These are phyloP conservation scores for Holocentrus rufus DNA, from an alignment of 2,797 vertebrate species.

Conservation along the genomic window DNA sequence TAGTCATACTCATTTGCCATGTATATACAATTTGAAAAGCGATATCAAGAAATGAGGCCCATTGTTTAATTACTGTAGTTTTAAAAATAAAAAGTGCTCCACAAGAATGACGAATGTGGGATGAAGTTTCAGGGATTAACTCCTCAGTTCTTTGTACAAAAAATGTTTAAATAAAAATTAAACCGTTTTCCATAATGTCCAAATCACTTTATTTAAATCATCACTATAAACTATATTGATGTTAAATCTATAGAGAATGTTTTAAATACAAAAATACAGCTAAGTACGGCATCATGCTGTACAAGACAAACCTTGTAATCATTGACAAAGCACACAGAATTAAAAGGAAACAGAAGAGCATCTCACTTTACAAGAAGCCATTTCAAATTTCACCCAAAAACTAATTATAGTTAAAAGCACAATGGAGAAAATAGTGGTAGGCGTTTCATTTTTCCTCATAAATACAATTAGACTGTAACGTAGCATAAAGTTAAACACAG, in stretches of 20 bases:
- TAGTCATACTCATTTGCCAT: neutral
- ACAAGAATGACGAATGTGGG: no score
- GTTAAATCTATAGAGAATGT: conserved; percentile 75
- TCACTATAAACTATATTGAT: conserved; percentile 75
- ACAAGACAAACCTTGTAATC: conserved; percentile 31
- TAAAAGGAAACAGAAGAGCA: conserved; percentile 25
- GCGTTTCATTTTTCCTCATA: conserved; percentile 31
- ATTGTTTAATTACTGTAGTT: conserved; percentile 9
- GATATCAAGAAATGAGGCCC: neutral
- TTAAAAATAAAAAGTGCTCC: conserved; percentile 3
- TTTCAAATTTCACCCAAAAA: conserved; percentile 14
- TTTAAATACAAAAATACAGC: conserved; percentile 89
- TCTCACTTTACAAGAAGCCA: neutral
- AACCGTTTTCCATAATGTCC: conserved; percentile 41
- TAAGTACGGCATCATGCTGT: conserved; percentile 48
- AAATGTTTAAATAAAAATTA: conserved; percentile 48
- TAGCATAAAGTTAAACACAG: conserved; percentile 41
- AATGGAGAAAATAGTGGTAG: conserved; percentile 34
- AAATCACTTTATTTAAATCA: conserved; percentile 75
- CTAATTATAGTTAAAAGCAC: conserved; percentile 24
- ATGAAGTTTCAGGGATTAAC: neutral
- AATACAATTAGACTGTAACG: conserved; percentile 45
- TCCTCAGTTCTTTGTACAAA: conserved; percentile 24
- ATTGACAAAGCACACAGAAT: conserved; percentile 39
- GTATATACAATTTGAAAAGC: no score